These are phyloP conservation scores for Arctia plantaginis DNA, from an alignment of 2,888 invertebrate genomes.

Conservation along the genomic window DNA sequence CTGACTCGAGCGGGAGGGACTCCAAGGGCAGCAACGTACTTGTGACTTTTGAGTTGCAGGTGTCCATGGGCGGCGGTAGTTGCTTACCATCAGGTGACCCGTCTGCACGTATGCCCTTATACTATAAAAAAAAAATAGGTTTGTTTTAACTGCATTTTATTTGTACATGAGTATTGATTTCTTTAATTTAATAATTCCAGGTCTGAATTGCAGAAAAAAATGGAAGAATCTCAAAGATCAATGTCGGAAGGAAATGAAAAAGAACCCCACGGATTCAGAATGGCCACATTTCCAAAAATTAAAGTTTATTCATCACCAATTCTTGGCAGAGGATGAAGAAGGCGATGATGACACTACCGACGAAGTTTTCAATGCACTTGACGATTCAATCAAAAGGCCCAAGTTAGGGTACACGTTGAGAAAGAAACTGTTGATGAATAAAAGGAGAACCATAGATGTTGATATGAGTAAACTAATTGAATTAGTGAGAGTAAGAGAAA, in stretches of 20 bases:
- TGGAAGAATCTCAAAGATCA: constrained; percentile 85
- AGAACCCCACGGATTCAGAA: constrained; percentile 74
- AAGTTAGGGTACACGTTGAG: constrained; percentile 81
- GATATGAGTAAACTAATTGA: constrained; percentile 80
- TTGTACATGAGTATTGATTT: neutral
- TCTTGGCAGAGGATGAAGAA: constrained; percentile 78
- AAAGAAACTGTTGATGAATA: constrained; percentile 79
- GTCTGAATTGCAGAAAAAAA: constrained; percentile 79
- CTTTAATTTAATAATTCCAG: constrained; percentile 62
- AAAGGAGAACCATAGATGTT: constrained; percentile 77
- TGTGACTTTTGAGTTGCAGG: no score
- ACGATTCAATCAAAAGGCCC: constrained; percentile 78
- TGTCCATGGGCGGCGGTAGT: no score
- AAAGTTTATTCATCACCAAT: constrained; percentile 79
- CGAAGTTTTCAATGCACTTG: constrained; percentile 73
- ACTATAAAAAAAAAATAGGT: no score
- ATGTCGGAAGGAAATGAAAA: constrained; percentile 83
- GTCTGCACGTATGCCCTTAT: no score
- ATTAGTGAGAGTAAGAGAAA: constrained; percentile 72
- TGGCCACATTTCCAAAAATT: constrained; percentile 81
- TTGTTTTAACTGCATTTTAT: neutral
- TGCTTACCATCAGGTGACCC: no score
- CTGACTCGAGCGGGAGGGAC: no score
- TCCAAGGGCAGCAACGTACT: no score
- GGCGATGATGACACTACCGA: constrained; percentile 76